Evolutionary conservation across 2,797 vertebrate genomes (phyloP).

Genomic region (Gadopsis marmoratus): DNA sequence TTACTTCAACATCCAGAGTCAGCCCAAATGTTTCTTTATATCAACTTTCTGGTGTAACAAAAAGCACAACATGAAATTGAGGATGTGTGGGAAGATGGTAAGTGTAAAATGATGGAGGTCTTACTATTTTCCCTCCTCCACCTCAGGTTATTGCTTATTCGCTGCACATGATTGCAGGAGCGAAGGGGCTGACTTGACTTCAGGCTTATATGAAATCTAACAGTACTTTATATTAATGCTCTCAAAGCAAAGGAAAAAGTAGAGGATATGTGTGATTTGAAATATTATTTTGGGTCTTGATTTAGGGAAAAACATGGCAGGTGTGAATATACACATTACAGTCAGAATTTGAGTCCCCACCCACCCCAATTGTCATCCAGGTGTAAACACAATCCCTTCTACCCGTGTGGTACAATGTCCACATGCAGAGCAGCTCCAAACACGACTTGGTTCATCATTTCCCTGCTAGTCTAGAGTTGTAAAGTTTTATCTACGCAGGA

Average conservation of each 20-base stretch:
- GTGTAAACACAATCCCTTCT: background rate
- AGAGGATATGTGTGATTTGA: background rate
- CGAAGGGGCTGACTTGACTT: constrained; percentile 4
- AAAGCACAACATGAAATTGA: background rate
- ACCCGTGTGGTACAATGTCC: background rate
- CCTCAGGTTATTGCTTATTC: background rate
- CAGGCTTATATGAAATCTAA: background rate
- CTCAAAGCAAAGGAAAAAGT: background rate
- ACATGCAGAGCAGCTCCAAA: background rate
- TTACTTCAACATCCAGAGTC: background rate
- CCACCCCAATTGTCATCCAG: background rate
- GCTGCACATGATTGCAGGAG: constrained; percentile 1
- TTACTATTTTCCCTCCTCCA: background rate
- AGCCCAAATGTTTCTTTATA: background rate
- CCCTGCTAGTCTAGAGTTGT: constrained; percentile 13
- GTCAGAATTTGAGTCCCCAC: background rate
- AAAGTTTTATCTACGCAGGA: constrained; percentile 9
- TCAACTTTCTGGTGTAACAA: background rate
- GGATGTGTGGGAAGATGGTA: constrained; percentile 3
- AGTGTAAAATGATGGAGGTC: background rate
- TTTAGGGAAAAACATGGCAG: background rate
- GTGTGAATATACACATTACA: background rate
- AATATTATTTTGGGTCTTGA: background rate
- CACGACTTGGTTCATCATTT: background rate
- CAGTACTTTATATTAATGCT: background rate